A percentile compares a stretch with the other conserved stretches of the same genome.
phyloP scores from a whole-genome alignment of 2,113 vertebrate genomes.

The Camelus dromedarius region DNA sequence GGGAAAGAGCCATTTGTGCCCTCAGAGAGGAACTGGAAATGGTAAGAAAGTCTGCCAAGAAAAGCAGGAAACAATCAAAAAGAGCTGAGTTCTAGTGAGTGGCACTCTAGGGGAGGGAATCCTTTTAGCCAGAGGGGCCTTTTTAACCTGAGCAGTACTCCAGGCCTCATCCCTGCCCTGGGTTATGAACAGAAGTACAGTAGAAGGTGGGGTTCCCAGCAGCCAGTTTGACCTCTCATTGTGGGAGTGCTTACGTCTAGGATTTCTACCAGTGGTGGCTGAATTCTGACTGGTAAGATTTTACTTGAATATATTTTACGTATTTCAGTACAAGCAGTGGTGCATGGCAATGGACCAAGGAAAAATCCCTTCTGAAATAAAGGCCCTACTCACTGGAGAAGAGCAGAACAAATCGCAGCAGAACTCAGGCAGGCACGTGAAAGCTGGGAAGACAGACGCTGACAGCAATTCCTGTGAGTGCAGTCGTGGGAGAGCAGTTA shows the following conservation, averaged over 20 bases:
- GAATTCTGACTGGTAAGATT: not conserved
- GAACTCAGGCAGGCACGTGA: slow-evolving; percentile 88
- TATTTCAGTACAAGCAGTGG: slow-evolving; percentile 98
- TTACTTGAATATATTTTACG: slow-evolving; percentile 60
- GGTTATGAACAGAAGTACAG: not conserved
- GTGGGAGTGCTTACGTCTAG: not conserved
- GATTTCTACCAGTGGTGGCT: slow-evolving; percentile 19
- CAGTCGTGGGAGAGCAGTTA: not conserved
- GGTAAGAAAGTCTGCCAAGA: slow-evolving; percentile 86
- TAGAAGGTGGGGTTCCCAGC: not conserved
- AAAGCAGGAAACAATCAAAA: not conserved
- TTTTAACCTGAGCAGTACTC: not conserved
- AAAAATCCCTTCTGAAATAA: slow-evolving; percentile 99
- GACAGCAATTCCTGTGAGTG: slow-evolving; percentile 89
- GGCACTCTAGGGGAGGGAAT: not conserved
- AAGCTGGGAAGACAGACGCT: slow-evolving; percentile 88
- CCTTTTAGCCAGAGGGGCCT: not conserved
- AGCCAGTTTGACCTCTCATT: not conserved
- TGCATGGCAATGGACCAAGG: slow-evolving; percentile 99
- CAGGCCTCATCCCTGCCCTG: not conserved
- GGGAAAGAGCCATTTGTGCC: slow-evolving; percentile 97
- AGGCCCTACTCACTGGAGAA: slow-evolving; percentile 96
- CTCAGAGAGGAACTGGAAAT: slow-evolving; percentile 98
- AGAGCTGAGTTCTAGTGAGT: not conserved
- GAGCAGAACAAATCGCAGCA: slow-evolving; percentile 92